Evolutionary conservation across 2,888 invertebrate genomes (phyloP), one percentile per base, ranked within the genome.

Genomic region (Campoletis raptor): DNA sequence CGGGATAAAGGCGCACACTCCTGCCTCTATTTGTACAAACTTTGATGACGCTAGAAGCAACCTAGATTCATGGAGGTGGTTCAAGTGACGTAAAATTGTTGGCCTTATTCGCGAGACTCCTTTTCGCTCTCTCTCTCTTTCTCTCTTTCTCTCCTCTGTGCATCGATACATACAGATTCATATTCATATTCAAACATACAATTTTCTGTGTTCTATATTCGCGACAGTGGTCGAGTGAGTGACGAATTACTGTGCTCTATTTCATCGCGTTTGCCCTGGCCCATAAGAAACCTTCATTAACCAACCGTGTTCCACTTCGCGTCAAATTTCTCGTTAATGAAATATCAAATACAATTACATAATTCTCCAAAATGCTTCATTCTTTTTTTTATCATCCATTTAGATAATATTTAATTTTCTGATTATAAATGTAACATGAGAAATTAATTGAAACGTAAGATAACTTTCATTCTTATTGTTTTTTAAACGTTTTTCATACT

Each of bases 31-130:
- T 83, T 83, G 83, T 78, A 81, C 67, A 85, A 86, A 85, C 78
- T 85, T 85, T 78, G 87, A 89, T 87, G 89, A 84, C 84, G 81
- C 88, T 89, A 83, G 85, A 86, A 61, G 85, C 83, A 89, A 87
- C 89, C 88, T 73, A 85, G 84, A 89, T 89, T 87, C 80, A 54
- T 54, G 64, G 79, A 74, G 82, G 73, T 64, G 77, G 77, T 67
- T 80, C 69, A 42, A 83, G 76, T 48, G 81, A 64, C 81, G 81
- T 77, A 88, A 85, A 86, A 84, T 86, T 67, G 88, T 89, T 86
- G 87, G 81, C 87, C 89, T 86, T 85, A 79, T 81, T 89, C 79
- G 72, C 45, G 67, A 48, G 40, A 64, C 82, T 86, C 69, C 64
- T 72, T 57, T 82, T 57, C 67, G 77, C 57, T 61, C 45, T 21